Conservation (phyloP, 2,113 vertebrate species). For the Hyaena hyaena region DNA sequence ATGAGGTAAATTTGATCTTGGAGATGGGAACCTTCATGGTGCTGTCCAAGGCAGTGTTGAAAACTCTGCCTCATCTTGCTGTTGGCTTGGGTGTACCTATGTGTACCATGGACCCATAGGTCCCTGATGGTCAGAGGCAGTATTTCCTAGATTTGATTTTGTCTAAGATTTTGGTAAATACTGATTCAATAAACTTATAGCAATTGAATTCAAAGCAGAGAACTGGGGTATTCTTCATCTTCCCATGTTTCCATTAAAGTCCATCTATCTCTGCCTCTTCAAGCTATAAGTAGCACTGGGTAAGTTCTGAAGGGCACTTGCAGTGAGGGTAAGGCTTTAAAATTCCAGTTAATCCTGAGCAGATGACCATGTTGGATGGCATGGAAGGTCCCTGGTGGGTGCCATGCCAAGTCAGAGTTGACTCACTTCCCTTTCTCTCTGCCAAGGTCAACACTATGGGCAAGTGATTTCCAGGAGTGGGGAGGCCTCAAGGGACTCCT, state of each 20-base stretch:
- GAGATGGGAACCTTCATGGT: neutral
- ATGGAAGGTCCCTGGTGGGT: neutral
- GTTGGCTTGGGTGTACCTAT: neutral
- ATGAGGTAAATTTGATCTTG: neutral
- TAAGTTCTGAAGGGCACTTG: constrained; percentile 23
- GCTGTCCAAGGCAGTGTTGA: neutral
- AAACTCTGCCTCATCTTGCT: neutral
- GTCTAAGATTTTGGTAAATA: neutral
- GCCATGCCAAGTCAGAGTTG: constrained; percentile 3
- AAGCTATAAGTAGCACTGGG: neutral
- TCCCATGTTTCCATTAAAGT: neutral
- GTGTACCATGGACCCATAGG: fast-evolving
- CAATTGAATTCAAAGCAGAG: neutral
- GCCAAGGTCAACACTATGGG: constrained; percentile 65
- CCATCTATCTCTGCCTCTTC: neutral
- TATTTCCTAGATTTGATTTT: neutral
- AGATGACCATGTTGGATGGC: neutral
- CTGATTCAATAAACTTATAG: neutral
- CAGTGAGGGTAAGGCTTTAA: neutral
- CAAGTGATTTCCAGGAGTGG: constrained; percentile 38
- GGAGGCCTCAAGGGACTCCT: neutral
- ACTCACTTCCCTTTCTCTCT: constrained; percentile 56
- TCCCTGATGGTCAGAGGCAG: too few species aligned
- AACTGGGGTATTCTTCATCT: neutral
- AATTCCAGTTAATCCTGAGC: neutral